Conservation (phyloP, 2,797 vertebrate genomes). For the Brachymystax lenok region DNA sequence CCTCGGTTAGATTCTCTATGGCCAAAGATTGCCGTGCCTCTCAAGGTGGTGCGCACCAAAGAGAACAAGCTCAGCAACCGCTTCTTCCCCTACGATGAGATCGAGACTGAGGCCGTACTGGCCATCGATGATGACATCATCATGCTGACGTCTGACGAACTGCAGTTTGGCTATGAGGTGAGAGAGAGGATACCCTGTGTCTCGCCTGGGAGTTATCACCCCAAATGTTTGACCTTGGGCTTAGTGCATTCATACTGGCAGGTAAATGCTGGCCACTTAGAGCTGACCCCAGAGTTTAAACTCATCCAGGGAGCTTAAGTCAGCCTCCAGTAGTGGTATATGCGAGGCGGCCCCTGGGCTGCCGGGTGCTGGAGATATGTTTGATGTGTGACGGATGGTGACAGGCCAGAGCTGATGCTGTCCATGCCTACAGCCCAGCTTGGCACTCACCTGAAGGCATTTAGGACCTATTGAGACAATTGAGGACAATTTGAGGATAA, state of each 20-base stretch:
- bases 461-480: conserved; percentile 76
- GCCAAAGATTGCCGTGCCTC: conserved; percentile 93
- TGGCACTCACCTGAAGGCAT: conserved; percentile 75
- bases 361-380: conserved; percentile 49
- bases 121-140: conserved; percentile 99
- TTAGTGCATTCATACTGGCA: conserved; percentile 7
- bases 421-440: conserved; percentile 58
- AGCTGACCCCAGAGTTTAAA: conserved; percentile 62
- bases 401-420: conserved; percentile 65
- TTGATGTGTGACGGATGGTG: conserved; percentile 72
- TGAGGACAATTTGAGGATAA: conserved; percentile 75
- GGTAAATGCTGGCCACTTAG: conserved; percentile 48
- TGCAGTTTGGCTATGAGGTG: conserved; percentile 99
- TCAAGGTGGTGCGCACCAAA: conserved; percentile 93
- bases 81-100: conserved; percentile 97
- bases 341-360: conserved; percentile 39
- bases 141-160: conserved; percentile 96
- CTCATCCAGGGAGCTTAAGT: conserved; percentile 56
- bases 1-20: conserved; percentile 84
- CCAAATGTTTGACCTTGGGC: neutral
- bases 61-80: conserved; percentile 98
- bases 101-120: conserved; percentile 94
- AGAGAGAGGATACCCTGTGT: conserved; percentile 32
- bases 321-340: conserved; percentile 33
- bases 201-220: neutral